Evolutionary conservation across 2,113 vertebrate genomes (phyloP).

Genomic region (Podocnemis expansa): DNA sequence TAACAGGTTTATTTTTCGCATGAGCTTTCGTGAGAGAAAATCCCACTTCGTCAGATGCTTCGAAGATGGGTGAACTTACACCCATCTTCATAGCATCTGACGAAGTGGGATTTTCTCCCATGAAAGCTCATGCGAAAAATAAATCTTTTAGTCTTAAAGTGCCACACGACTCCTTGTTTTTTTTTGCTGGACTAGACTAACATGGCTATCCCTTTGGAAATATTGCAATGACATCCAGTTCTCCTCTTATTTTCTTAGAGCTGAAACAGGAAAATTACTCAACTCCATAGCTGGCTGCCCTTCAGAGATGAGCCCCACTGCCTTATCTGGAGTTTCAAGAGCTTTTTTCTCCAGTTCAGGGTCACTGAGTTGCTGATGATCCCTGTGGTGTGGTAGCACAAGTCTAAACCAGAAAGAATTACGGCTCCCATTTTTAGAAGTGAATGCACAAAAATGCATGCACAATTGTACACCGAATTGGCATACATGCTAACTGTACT

Average conservation of each 20-base stretch:
- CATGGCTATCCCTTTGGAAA: too few relatives aligned
- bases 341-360: not conserved
- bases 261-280: not conserved
- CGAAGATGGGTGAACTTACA: too few relatives aligned
- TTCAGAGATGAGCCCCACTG: too few relatives aligned
- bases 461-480: not conserved
- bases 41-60: too few relatives aligned
- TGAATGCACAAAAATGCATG: not conserved
- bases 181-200: too few relatives aligned
- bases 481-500: not conserved
- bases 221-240: rapidly evolving
- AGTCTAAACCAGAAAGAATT: not conserved
- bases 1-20: too few relatives aligned
- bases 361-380: not conserved
- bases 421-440: not conserved
- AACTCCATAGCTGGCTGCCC: rapidly evolving
- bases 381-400: not conserved
- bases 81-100: too few relatives aligned
- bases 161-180: too few relatives aligned
- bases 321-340: not conserved
- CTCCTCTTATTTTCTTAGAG: not conserved
- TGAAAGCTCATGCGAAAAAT: too few relatives aligned
- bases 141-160: too few relatives aligned
- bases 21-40: too few relatives aligned
- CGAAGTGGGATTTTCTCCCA: too few relatives aligned